Evolutionary conservation across 2,797 vertebrate species (phyloP).

Genomic region (Sebastiscus tertius): DNA sequence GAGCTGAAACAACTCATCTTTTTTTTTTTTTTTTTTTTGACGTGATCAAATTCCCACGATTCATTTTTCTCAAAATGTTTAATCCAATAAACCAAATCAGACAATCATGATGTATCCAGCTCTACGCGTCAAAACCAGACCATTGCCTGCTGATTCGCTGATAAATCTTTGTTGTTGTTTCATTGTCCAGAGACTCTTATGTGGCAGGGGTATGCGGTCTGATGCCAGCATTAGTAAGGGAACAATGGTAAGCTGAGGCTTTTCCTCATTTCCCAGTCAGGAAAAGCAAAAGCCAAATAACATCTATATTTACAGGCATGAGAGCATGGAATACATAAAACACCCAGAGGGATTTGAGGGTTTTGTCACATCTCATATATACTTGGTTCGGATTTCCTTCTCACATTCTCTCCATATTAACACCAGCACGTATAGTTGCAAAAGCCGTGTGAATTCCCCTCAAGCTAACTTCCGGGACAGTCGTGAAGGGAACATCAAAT

Average conservation of each 20-base stretch:
- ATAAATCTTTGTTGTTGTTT: conserved; percentile 17
- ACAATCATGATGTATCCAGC: background rate
- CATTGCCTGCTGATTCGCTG: conserved; percentile 24
- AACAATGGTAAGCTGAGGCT: conserved; percentile 35
- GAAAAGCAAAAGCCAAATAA: conserved; percentile 18
- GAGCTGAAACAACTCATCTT: background rate
- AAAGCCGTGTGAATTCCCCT: conserved; percentile 20
- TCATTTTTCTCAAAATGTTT: background rate
- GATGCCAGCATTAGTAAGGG: conserved; percentile 30
- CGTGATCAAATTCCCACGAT: conserved; percentile 2
- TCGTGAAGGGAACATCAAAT: conserved; percentile 5
- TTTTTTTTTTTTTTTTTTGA: background rate
- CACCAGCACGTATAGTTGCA: conserved; percentile 6
- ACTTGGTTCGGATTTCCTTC: conserved; percentile 40
- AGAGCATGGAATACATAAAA: conserved; percentile 51
- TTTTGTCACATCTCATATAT: conserved; percentile 29
- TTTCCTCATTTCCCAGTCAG: conserved; percentile 47
- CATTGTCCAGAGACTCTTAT: conserved; percentile 39
- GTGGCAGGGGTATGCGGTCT: conserved; percentile 17
- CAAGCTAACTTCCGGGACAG: background rate
- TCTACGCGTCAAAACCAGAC: background rate
- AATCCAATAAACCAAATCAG: conserved; percentile 1
- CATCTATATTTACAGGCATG: conserved; percentile 67
- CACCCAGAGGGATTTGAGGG: conserved; percentile 32
- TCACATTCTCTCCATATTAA: conserved; percentile 27